Base-by-base conservation (phyloP, 2,888 invertebrate genomes). In the Xestia rhomboidea region DNA sequence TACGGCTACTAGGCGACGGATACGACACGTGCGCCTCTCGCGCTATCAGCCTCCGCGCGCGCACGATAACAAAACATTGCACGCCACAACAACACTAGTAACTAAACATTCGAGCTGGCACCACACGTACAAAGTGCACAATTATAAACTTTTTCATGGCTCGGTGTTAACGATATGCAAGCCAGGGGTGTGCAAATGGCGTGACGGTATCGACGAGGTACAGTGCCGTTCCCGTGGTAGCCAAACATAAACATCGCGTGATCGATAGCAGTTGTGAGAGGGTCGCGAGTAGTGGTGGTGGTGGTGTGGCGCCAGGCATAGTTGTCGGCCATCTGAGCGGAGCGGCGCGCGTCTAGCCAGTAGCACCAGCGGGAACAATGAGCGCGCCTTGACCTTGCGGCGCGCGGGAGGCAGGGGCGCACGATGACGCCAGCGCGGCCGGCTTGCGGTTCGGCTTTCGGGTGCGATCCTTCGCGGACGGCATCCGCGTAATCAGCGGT, bases 401-500 rank as follows among this genome's bases (percentile, higher is more conserved):
- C 90, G 95, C 91, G 94, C 93, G 95, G 94, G 93, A 95, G 95
- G 94, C 93, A 93, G 94, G 91, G 94, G 93, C 91, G 93, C 89
- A 92, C 93, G 95, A 94, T 96, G 96, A 96, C 96, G 96, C 94
- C 96, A 95, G 93, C 95, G 94, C 95, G 95, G 94, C 92, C 95
- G 94, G 93, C 91, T 92, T 93, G 94, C 94, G 92, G 92, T 93
- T 95, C 93, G 95, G 96, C 96, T 96, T 96, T 96, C 96, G 96
- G 96, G 95, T 95, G 95, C 95, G 96, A 96, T 96, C 96, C 96
- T 95, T 94, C 94, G 95, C 92, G 95, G 94, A 94, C 95, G 94
- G 93, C 94, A 96, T 96, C 95, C 96, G 96, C 95, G 96, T 96
- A 95, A 95, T 95, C 95, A 95, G 95, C 92, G 95, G 95, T 95